phyloP scores from a whole-genome alignment of 2,888 invertebrate genomes.

The Odiellus spinosus region DNA sequence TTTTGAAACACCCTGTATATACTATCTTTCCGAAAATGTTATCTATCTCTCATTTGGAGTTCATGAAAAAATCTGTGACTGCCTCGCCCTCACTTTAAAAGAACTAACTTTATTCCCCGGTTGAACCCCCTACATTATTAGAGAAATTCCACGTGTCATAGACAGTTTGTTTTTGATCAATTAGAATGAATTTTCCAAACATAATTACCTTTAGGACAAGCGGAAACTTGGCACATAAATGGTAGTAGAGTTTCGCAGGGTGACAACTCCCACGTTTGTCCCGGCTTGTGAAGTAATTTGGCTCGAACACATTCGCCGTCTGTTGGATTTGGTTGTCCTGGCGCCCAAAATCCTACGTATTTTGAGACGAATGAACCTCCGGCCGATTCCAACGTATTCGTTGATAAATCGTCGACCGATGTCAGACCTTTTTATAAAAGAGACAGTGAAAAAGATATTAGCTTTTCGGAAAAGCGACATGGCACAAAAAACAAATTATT shows the following conservation, averaged over 20 bases:
- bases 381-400: conserved; percentile 86
- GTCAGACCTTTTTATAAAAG: conserved; percentile 62
- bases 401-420: conserved; percentile 75
- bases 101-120: too few relatives aligned
- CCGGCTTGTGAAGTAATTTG: conserved; percentile 28
- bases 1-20: too few relatives aligned
- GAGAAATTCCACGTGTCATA: too few relatives aligned
- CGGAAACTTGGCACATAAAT: conserved; percentile 79
- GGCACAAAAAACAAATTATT: not conserved
- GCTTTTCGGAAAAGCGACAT: not conserved
- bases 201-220: conserved; percentile 60
- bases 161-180: too few relatives aligned
- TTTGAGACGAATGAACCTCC: conserved; percentile 77
- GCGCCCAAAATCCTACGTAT: conserved; percentile 83
- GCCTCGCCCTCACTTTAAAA: too few relatives aligned
- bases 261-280: conserved; percentile 80
- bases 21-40: too few relatives aligned
- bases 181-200: too few relatives aligned
- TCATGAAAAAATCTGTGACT: too few relatives aligned
- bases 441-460: not conserved
- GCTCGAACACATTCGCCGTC: conserved; percentile 72
- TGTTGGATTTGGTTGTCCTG: conserved; percentile 69
- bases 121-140: too few relatives aligned
- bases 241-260: conserved; percentile 86
- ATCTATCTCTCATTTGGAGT: too few relatives aligned